phyloP scores from a whole-genome alignment of 2,888 invertebrate species.

The Lycaena phlaeas region DNA sequence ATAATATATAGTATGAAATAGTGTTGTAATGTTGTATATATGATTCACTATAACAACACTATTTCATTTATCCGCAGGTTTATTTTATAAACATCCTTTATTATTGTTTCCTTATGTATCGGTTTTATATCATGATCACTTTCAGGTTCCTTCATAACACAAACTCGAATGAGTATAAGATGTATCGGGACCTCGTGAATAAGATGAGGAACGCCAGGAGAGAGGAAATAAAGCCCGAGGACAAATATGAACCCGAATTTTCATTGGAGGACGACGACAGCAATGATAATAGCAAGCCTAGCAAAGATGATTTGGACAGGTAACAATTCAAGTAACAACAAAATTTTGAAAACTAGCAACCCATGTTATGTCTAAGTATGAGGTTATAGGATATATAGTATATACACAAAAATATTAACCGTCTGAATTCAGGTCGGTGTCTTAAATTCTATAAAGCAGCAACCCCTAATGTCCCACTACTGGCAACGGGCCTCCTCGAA shows the following conservation, averaged over 20 bases:
- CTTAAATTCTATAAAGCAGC: no score
- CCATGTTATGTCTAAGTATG: no score
- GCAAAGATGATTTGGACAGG: slow-evolving; percentile 55
- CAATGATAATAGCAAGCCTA: slow-evolving; percentile 38
- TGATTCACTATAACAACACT: slow-evolving; percentile 7
- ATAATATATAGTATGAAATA: slow-evolving; percentile 24
- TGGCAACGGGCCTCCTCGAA: no score
- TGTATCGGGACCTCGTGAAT: slow-evolving; percentile 52
- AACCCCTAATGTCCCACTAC: no score
- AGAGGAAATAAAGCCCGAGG: slow-evolving; percentile 58
- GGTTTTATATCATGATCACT: slow-evolving; percentile 17
- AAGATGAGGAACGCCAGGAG: slow-evolving; percentile 40
- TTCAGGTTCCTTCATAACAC: slow-evolving; percentile 66
- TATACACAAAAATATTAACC: no score
- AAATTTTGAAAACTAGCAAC: no score
- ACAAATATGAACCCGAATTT: slow-evolving; percentile 68
- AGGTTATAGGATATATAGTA: no score
- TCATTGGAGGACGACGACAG: slow-evolving; percentile 65
- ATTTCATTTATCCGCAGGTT: slow-evolving; percentile 34
- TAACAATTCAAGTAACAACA: slow-evolving; percentile 27
- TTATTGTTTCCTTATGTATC: slow-evolving; percentile 26
- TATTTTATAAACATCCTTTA: slow-evolving; percentile 33
- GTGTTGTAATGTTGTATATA: slow-evolving; percentile 16
- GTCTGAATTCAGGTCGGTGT: no score
- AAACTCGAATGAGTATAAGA: slow-evolving; percentile 59